Evolutionary conservation across 2,113 vertebrate species (phyloP).

Genomic region (Proterorhinus semilunaris): DNA sequence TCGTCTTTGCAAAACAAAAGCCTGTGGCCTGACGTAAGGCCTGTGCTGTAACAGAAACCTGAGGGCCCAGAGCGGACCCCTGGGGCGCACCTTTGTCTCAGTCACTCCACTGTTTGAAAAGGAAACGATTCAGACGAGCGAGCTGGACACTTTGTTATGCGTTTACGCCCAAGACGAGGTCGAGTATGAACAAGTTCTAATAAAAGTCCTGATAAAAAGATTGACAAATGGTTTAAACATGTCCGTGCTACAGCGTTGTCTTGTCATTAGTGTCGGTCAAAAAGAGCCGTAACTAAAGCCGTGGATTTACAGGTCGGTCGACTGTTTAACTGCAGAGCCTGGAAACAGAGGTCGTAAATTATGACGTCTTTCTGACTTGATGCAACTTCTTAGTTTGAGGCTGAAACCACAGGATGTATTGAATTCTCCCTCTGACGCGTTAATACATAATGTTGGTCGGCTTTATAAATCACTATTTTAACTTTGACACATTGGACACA

Average conservation of each 20-base stretch:
- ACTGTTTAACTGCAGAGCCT: background rate
- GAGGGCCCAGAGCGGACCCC: background rate
- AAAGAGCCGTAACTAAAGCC: too few relatives aligned
- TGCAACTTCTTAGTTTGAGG: background rate
- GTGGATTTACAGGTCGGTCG: background rate
- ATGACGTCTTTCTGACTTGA: background rate
- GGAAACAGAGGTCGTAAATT: background rate
- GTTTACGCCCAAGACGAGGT: background rate
- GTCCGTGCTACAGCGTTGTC: too few relatives aligned
- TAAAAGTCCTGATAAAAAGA: too few relatives aligned
- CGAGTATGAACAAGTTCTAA: too few relatives aligned
- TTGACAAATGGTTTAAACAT: too few relatives aligned
- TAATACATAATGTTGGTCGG: too few relatives aligned
- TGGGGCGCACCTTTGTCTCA: background rate
- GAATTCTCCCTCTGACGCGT: too few relatives aligned
- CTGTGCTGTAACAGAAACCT: background rate
- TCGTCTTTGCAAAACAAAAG: background rate
- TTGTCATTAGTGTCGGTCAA: too few relatives aligned
- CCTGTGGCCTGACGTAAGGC: too few relatives aligned
- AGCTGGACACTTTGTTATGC: background rate
- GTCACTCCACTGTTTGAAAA: background rate
- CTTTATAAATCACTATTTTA: too few relatives aligned
- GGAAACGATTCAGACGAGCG: background rate
- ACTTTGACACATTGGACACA: too few relatives aligned
- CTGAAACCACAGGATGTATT: background rate